A percentile compares a stretch with the other conserved stretches of the same genome.
These are phyloP conservation scores for Hydrolagus colliei DNA, from an alignment of 2,797 vertebrate species.

Conservation along the genomic window DNA sequence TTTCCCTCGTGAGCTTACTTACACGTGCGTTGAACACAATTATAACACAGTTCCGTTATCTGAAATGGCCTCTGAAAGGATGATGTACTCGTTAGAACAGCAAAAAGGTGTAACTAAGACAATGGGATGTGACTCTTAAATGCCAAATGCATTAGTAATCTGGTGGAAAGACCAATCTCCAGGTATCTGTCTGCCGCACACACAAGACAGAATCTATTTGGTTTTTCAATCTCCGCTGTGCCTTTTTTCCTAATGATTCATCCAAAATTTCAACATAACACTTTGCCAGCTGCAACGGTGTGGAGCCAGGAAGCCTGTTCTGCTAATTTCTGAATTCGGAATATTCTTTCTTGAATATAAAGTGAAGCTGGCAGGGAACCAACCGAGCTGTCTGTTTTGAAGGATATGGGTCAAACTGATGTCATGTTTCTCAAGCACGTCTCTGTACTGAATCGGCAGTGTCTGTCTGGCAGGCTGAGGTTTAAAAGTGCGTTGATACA, in stretches of 20 bases:
- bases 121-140: neutral
- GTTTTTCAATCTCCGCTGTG: neutral
- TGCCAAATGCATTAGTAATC: slow-evolving; percentile 10
- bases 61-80: neutral
- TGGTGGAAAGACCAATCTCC: neutral
- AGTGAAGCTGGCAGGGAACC: neutral
- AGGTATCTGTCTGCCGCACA: neutral
- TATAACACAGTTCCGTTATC: slow-evolving; percentile 10
- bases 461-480: neutral
- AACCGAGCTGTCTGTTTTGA: neutral
- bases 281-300: neutral
- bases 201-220: neutral
- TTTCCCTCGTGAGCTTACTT: neutral
- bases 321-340: neutral
- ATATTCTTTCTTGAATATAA: neutral
- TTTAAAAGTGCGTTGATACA: neutral
- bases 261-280: neutral
- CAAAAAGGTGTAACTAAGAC: neutral
- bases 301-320: neutral
- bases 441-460: neutral
- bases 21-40: neutral
- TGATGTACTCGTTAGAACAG: slow-evolving; percentile 8
- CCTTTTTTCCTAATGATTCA: slow-evolving; percentile 14
- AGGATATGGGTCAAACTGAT: neutral
- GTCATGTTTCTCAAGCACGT: neutral